phyloP scores from a whole-genome alignment of 1,140 invertebrate genomes.

The Lutraria rhynchaena region DNA sequence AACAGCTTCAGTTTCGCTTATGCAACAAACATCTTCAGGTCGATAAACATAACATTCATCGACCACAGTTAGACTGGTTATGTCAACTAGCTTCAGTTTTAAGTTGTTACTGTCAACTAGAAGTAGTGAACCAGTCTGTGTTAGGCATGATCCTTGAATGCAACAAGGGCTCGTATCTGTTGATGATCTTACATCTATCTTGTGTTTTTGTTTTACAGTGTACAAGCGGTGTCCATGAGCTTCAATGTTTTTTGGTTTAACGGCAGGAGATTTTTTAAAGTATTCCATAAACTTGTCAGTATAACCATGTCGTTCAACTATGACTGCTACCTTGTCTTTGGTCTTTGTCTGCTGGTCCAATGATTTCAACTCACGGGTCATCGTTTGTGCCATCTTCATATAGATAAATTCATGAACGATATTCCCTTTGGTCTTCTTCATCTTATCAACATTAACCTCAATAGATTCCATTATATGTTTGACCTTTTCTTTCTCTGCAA shows the following conservation, averaged over 20 bases:
- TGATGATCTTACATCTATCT: not conserved
- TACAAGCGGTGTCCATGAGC: not conserved
- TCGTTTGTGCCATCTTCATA: not conserved
- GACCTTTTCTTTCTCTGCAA: not conserved
- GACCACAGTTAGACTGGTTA: not conserved
- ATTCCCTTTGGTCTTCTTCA: not conserved
- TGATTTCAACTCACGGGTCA: not conserved
- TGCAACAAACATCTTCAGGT: not conserved
- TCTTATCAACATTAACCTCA: not conserved
- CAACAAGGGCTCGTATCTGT: not conserved
- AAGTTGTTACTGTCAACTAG: conserved; percentile 9
- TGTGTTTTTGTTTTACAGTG: not conserved
- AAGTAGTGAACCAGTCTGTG: not conserved
- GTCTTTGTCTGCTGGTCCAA: not conserved
- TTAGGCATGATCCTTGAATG: conserved; percentile 1
- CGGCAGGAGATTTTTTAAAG: no score
- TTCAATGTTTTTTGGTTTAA: not conserved
- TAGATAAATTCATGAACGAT: conserved; percentile 9
- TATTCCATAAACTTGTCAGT: not conserved
- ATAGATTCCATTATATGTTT: not conserved
- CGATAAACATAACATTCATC: not conserved
- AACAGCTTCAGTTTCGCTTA: not conserved
- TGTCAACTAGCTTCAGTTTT: conserved; percentile 19
- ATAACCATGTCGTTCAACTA: not conserved
- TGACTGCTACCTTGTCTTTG: not conserved